A percentile compares a stretch with the other conserved stretches of the same genome.
Conservation (phyloP, 2,113 vertebrate species). For the Microtus oregoni region DNA sequence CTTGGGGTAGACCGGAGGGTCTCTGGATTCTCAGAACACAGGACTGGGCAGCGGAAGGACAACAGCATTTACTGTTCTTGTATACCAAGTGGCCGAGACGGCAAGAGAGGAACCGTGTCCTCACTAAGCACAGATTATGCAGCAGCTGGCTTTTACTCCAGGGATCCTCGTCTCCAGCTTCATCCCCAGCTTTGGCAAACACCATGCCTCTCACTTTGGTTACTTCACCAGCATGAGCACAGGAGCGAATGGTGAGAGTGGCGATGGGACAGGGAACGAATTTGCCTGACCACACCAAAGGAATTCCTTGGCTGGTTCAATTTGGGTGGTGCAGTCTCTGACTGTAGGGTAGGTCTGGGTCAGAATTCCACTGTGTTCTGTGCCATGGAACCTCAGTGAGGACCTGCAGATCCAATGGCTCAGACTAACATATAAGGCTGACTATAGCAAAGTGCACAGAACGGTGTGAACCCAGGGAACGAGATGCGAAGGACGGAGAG, state of each 20-base stretch:
- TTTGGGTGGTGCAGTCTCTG: not conserved
- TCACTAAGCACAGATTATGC: not conserved
- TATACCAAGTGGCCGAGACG: not conserved
- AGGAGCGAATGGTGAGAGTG: not conserved
- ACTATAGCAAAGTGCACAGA: not conserved
- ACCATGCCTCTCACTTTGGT: not conserved
- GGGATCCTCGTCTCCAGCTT: not conserved
- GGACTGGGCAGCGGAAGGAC: not conserved
- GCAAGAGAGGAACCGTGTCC: not conserved
- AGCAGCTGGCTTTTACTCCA: not conserved
- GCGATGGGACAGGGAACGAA: not conserved
- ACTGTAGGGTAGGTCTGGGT: too few relatives aligned
- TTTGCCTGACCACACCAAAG: not conserved
- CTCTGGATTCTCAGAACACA: not conserved
- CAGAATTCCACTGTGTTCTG: not conserved
- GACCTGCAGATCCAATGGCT: not conserved
- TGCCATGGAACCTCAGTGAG: not conserved
- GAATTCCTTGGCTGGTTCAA: not conserved
- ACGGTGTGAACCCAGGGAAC: not conserved
- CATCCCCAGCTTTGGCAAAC: not conserved
- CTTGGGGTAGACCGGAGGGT: accelerated
- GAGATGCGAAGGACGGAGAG: not conserved
- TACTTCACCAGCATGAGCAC: not conserved
- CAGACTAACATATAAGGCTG: not conserved
- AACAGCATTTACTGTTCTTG: not conserved